Conservation (phyloP, 2,888 invertebrate genomes). For the Ectobius pallidus region DNA sequence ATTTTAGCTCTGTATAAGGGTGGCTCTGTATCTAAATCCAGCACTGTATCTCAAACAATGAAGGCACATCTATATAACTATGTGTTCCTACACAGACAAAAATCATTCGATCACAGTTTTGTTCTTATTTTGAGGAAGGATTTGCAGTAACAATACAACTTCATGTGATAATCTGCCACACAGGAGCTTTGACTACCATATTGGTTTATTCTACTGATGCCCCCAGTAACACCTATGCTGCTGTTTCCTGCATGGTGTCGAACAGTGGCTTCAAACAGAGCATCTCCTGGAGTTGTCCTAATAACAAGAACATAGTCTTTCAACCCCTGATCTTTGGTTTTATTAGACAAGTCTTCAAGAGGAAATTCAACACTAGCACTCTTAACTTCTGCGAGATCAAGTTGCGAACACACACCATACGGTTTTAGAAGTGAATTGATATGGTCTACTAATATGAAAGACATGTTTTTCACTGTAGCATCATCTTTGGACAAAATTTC, state of each 20-base stretch:
- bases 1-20: too few relatives aligned
- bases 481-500: constrained; percentile 62
- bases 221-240: constrained; percentile 64
- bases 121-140: constrained; percentile 8
- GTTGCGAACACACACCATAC: constrained; percentile 68
- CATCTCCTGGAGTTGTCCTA: constrained; percentile 70
- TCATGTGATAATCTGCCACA: constrained; percentile 48
- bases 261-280: constrained; percentile 81
- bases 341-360: constrained; percentile 10
- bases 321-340: constrained; percentile 51
- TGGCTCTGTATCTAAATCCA: too few relatives aligned
- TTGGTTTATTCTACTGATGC: constrained; percentile 56
- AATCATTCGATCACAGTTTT: not conserved
- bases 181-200: constrained; percentile 54
- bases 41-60: too few relatives aligned
- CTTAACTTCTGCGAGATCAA: constrained; percentile 66
- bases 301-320: constrained; percentile 64
- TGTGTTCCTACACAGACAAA: not conserved
- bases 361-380: constrained; percentile 64
- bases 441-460: constrained; percentile 64
- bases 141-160: constrained; percentile 53
- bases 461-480: constrained; percentile 62
- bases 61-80: not conserved
- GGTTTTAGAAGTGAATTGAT: constrained; percentile 68
- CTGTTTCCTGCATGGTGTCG: constrained; percentile 53